Conservation (phyloP, 2,888 invertebrate species). For the Sicus ferrugineus region DNA sequence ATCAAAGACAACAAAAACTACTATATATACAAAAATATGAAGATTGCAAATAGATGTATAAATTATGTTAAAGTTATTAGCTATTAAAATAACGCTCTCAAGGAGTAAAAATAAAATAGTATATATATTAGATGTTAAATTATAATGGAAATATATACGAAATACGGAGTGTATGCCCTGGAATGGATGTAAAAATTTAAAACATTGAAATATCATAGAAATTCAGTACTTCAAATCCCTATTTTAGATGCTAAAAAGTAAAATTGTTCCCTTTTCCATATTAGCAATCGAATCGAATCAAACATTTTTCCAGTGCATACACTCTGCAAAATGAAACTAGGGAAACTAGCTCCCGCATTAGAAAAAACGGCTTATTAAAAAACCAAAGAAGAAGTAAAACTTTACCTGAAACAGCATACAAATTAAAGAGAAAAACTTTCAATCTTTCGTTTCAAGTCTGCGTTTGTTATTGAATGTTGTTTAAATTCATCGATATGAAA, state of each 20-base stretch:
- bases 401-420: conserved; percentile 19
- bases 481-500: too few relatives aligned
- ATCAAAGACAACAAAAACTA: conserved; percentile 34
- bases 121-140: conserved; percentile 18
- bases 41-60: conserved; percentile 40
- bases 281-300: not conserved
- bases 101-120: conserved; percentile 46
- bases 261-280: too few relatives aligned
- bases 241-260: not conserved
- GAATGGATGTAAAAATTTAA: conserved; percentile 3
- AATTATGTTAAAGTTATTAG: not conserved
- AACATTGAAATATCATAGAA: too few relatives aligned
- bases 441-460: not conserved
- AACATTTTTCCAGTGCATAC: not conserved
- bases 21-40: conserved; percentile 39
- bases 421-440: not conserved
- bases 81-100: conserved; percentile 43
- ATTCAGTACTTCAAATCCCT: too few relatives aligned
- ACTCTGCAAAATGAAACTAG: not conserved
- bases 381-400: not conserved
- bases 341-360: conserved; percentile 21
- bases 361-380: not conserved
- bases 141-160: conserved; percentile 7
- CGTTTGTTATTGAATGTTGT: too few relatives aligned
- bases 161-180: not conserved